These are phyloP conservation scores for Herminia tarsipennalis DNA, from an alignment of 2,888 invertebrate genomes.

Conservation along the genomic window DNA sequence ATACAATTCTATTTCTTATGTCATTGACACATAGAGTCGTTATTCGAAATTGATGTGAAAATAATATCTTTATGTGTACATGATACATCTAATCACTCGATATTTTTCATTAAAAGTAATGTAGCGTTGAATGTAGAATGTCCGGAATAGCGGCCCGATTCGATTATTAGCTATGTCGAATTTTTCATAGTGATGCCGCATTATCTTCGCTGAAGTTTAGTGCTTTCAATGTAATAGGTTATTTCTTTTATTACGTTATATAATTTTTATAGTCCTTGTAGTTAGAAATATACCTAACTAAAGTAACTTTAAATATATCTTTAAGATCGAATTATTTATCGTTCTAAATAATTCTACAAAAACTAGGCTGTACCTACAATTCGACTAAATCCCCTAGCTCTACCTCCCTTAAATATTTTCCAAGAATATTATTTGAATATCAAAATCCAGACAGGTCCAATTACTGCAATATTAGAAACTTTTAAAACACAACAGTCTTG, in stretches of 20 bases:
- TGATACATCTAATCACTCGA: conserved; percentile 67
- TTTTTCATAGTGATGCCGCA: conserved; percentile 44
- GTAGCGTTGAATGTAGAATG: conserved; percentile 66
- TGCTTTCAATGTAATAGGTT: background rate
- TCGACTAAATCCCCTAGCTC: too few relatives aligned
- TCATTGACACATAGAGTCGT: conserved; percentile 46
- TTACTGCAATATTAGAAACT: conserved; percentile 2
- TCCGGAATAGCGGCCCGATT: conserved; percentile 55
- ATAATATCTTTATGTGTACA: conserved; percentile 47
- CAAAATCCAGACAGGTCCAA: background rate
- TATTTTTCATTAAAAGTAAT: conserved; percentile 73
- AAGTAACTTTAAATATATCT: too few relatives aligned
- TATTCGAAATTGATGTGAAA: conserved; percentile 29
- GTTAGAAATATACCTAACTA: background rate
- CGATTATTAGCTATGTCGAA: conserved; percentile 57
- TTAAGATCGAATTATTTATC: too few relatives aligned
- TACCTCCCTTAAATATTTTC: too few relatives aligned
- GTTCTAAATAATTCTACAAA: too few relatives aligned
- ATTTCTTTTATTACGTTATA: conserved; percentile 3
- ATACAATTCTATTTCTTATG: conserved; percentile 57
- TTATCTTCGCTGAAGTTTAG: conserved; percentile 9
- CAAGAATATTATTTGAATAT: too few relatives aligned
- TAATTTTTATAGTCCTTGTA: background rate
- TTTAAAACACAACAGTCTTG: conserved; percentile 16
- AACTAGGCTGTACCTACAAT: too few relatives aligned